A percentile compares a stretch with the other conserved stretches of the same genome.
Evolutionary conservation across 2,888 invertebrate species (phyloP).

Genomic region (Hyppa rectilinea): DNA sequence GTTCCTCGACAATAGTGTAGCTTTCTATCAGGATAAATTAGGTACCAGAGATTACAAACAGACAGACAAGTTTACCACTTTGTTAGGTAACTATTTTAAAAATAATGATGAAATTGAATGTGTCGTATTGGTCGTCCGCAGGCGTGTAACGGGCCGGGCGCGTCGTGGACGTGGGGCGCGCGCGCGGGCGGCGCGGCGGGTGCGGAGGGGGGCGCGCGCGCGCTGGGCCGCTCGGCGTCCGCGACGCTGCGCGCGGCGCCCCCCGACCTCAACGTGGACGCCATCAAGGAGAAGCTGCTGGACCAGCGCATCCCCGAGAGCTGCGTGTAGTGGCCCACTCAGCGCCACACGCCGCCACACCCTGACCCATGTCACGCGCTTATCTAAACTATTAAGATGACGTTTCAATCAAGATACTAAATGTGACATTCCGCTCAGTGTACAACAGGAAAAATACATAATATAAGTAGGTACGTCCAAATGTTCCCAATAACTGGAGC

Average conservation of each 20-base stretch:
- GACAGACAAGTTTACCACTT: not conserved
- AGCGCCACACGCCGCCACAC: not conserved
- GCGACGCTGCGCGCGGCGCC: conserved; percentile 86
- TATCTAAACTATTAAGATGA: conserved; percentile 2
- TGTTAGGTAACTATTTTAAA: not conserved
- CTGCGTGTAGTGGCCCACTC: conserved; percentile 92
- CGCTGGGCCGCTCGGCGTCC: conserved; percentile 86
- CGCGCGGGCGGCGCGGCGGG: conserved; percentile 81
- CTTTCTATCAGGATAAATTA: not conserved
- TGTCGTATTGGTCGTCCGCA: conserved; percentile 68
- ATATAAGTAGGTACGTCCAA: not conserved
- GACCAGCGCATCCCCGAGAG: conserved; percentile 97
- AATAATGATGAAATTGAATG: not conserved
- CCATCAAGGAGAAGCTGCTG: conserved; percentile 96
- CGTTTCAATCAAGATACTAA: not conserved
- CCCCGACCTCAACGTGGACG: conserved; percentile 93
- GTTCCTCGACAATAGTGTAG: not conserved
- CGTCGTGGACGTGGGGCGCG: conserved; percentile 91
- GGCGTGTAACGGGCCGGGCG: conserved; percentile 89
- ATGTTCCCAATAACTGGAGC: conserved; percentile 3
- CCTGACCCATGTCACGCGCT: not conserved
- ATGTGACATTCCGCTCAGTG: conserved; percentile 25
- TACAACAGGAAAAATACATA: conserved; percentile 6
- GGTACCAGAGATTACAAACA: not conserved
- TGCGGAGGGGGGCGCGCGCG: conserved; percentile 74